Evolutionary conservation across 2,797 vertebrate genomes (phyloP).

Genomic region (Craterocephalus amniculus): DNA sequence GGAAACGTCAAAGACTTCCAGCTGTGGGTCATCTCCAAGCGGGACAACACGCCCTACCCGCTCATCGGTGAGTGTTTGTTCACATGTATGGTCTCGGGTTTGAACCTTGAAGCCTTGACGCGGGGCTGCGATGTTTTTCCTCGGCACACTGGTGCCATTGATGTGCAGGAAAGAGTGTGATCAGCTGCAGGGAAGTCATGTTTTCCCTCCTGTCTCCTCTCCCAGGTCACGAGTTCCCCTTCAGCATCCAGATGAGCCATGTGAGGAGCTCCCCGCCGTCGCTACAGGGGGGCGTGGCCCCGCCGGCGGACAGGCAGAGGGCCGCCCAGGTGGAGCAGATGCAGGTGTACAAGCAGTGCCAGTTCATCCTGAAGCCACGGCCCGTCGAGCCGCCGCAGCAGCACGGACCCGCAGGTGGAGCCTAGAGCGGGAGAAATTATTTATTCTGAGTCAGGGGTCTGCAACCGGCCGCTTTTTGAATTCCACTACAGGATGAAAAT

Average conservation of each 20-base stretch:
- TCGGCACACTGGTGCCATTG: slow-evolving; percentile 35
- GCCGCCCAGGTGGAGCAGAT: slow-evolving; percentile 86
- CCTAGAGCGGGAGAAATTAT: no score
- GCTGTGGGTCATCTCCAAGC: slow-evolving; percentile 94
- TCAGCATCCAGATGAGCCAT: slow-evolving; percentile 95
- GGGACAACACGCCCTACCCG: slow-evolving; percentile 92
- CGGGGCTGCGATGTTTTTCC: slow-evolving; percentile 13
- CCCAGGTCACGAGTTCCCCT: slow-evolving; percentile 95
- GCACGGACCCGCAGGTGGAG: slow-evolving; percentile 81
- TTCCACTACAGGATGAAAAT: no score
- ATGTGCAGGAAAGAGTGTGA: slow-evolving; percentile 20
- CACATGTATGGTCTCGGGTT: neutral
- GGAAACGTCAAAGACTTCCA: slow-evolving; percentile 92
- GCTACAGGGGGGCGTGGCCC: slow-evolving; percentile 31
- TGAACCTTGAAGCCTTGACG: neutral
- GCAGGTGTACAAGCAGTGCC: slow-evolving; percentile 89
- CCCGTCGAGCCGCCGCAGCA: slow-evolving; percentile 73
- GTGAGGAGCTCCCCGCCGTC: slow-evolving; percentile 71
- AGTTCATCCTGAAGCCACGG: slow-evolving; percentile 93
- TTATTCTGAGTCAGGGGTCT: no score
- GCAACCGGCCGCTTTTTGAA: no score
- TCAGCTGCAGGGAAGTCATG: slow-evolving; percentile 7
- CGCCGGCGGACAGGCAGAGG: slow-evolving; percentile 78
- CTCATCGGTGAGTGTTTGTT: slow-evolving; percentile 88
- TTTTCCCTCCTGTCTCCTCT: slow-evolving; percentile 1